Evolutionary conservation across 35 echinoderm and acorn worm genomes (phyloP).

Genomic region (Diadema setosum): DNA sequence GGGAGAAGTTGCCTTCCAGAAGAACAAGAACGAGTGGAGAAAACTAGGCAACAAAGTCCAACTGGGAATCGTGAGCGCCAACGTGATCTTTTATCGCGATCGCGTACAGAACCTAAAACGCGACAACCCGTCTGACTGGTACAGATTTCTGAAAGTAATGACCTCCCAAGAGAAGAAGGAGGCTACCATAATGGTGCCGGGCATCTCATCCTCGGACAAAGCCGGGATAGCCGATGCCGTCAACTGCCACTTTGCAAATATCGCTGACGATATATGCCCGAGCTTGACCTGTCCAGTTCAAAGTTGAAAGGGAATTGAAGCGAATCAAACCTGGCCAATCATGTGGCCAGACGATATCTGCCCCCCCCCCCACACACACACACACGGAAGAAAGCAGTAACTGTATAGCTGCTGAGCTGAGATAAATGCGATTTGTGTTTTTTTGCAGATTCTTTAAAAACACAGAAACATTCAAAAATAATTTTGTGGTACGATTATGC

Average conservation of each 20-base stretch:
- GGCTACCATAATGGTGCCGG: too few relatives aligned
- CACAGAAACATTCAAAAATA: too few relatives aligned
- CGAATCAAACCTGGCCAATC: conserved; percentile 14
- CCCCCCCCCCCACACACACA: too few relatives aligned
- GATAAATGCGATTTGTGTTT: too few relatives aligned
- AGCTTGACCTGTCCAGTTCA: background rate
- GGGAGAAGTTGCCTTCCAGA: background rate
- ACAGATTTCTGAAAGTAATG: background rate
- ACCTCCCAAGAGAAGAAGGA: too few relatives aligned
- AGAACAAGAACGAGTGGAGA: background rate
- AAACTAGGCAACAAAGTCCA: background rate
- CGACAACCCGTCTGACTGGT: background rate
- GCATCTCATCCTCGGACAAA: too few relatives aligned
- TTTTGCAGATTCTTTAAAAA: too few relatives aligned
- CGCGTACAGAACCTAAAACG: background rate
- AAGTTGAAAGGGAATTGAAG: conserved; percentile 11
- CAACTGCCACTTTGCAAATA: background rate
- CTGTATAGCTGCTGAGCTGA: too few relatives aligned
- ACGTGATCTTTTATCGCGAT: background rate
- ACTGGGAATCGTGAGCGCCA: background rate
- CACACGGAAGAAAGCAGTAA: too few relatives aligned
- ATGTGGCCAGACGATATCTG: too few relatives aligned
- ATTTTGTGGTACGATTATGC: too few relatives aligned
- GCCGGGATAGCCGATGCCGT: background rate
- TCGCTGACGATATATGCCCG: background rate